Evolutionary conservation across 2,113 vertebrate genomes (phyloP), one percentile per base, ranked within the genome.

Genomic region (Chunga burmeisteri): DNA sequence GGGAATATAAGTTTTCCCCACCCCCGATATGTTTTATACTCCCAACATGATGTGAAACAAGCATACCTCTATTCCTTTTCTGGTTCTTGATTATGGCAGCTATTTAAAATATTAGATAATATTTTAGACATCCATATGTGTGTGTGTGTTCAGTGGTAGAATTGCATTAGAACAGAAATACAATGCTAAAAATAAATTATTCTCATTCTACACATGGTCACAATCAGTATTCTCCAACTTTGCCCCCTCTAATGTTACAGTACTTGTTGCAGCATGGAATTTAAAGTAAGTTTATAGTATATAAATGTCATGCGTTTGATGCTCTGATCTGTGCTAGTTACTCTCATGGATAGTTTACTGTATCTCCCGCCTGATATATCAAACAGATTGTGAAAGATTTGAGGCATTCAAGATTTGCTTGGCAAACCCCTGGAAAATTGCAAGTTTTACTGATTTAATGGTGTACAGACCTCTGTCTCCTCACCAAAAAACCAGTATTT

Each of bases 381-480:
- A 96, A 91, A 94, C 61, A 93, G 86, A 85, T 68, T 86, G 38
- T 81, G 80, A 85, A 89, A 81, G 66, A 78, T 88, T 85, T 95
- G 70, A 97, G 88, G 63, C 56, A 85, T 61, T 91, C 71, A 93
- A 77, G 67, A 82, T 66, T 94, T 78, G 93, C 83, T 97, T 97
- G 96, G 93, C 96, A 97, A 97, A 94, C 16, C 36, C 47, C 23
- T 94, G 91, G 77, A 94, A 94, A 88, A 84, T 6, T 95, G n/a
- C 16, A 58, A 55, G 66, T 91, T 97, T 96, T 94, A 88, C 89
- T 95, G 38, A n/a, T 74, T 75, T 97, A 97, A 96, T 84, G 47
- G 75, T 77, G 56, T 92, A 52, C 96, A 97, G 96, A 91, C 67
- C 67, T 94, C 82, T 95, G 79, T 97, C 83, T 97, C 84, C 67